These are phyloP conservation scores for Pogonophryne albipinna DNA, from an alignment of 2,797 vertebrate species.

Conservation along the genomic window DNA sequence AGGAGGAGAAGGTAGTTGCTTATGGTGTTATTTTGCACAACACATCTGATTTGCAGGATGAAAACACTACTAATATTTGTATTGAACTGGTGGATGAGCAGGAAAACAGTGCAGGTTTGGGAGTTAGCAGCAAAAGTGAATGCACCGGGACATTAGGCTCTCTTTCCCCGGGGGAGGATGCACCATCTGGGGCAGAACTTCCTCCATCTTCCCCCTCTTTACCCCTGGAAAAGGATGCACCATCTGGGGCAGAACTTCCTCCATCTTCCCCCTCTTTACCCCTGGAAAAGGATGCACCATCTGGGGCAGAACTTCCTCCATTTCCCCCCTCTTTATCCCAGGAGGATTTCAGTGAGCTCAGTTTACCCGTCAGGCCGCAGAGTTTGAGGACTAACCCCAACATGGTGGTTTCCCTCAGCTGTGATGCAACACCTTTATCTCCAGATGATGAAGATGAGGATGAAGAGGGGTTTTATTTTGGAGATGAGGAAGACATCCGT, in stretches of 20 bases:
- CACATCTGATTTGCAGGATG: constrained; percentile 41
- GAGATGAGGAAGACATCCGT: no score
- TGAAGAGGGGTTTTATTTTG: no score
- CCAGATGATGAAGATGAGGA: no score
- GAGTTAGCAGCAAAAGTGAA: constrained; percentile 3
- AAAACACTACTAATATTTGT: constrained; percentile 9
- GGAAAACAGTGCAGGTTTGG: neutral
- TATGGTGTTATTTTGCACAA: constrained; percentile 77
- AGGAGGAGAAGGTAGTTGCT: constrained; percentile 38
- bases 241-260: neutral
- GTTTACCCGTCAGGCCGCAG: constrained; percentile 68
- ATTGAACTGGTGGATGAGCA: neutral
- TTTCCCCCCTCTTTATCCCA: no score
- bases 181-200: neutral
- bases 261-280: no score
- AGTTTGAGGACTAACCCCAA: constrained; percentile 77
- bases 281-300: constrained; percentile 40
- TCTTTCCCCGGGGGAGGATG: constrained; percentile 41
- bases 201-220: no score
- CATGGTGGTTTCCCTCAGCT: constrained; percentile 80
- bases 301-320: neutral
- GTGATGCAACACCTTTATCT: no score
- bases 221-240: constrained; percentile 34
- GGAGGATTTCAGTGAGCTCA: constrained; percentile 26
- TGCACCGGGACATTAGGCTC: constrained; percentile 11